Percentiles rank a stretch among this genome's conserved stretches.
phyloP scores from a whole-genome alignment of 2,113 vertebrate species.

The Elachura formosa region DNA sequence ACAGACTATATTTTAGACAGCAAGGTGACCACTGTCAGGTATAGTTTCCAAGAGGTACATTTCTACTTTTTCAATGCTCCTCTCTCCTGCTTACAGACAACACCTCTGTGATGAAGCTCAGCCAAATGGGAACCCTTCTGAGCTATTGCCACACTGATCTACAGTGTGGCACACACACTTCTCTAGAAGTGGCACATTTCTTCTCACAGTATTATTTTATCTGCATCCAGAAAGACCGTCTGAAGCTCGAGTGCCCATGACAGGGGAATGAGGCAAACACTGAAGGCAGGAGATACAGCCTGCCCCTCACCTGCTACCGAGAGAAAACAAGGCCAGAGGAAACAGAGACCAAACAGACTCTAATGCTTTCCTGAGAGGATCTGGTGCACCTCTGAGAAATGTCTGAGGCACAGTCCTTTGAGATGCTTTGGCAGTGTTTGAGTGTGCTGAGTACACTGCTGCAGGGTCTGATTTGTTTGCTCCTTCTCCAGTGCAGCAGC shows the following conservation, averaged over 20 bases:
- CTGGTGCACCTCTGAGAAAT: not conserved
- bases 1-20: not conserved
- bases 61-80: not conserved
- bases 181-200: not conserved
- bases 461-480: not conserved
- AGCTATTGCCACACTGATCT: not conserved
- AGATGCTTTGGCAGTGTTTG: not conserved
- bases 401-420: not conserved
- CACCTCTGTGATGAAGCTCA: not conserved
- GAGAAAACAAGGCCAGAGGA: not conserved
- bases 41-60: not conserved
- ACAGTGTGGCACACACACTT: too few species aligned
- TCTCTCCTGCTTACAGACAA: not conserved
- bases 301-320: not conserved
- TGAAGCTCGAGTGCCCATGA: not conserved
- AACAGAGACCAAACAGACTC: not conserved
- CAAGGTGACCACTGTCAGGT: not conserved
- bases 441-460: not conserved
- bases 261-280: not conserved
- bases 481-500: not conserved
- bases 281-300: not conserved
- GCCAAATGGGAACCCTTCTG: not conserved
- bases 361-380: not conserved
- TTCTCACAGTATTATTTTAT: not conserved
- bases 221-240: not conserved